Base-by-base conservation (phyloP, 30 jellyfish, hydroid and myxozoan genomes). In the Aurelia aurita complex sp. Pacific region DNA sequence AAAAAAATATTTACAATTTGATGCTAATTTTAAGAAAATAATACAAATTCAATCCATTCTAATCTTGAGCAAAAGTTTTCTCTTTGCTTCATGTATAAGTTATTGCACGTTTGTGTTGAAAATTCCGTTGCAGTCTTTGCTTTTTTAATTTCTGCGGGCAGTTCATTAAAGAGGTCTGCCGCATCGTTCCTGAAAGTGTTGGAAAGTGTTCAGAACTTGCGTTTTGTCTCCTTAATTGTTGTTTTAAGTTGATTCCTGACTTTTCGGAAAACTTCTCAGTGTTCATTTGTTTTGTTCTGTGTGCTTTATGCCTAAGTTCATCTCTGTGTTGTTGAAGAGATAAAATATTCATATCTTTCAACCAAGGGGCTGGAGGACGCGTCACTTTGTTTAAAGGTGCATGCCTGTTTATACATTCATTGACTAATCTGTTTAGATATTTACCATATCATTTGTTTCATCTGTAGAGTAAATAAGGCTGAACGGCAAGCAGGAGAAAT, bases 331-430 rank as follows among this genome's bases (percentile, higher is more conserved):
- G 16, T 54, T 9, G 65, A 54, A 54, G 65, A 54, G 65, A 10
- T 54, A 54, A 54, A 54, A 54, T 54, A 0, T 54, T 54, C 65
- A 54, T 54, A 54, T 54, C 65, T 54, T 54, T 54, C 65, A 54
- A 54, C 65, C 65, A 54, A 54, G 65, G 65, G 65, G 16, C 65
- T 54, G 65, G 65, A 54, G 65, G 65, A 54, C 65, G 65, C 65
- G 65, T 54, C 16, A 54, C 16, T 54, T 54, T 54, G 65, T 9
- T 54, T 54, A 54, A 54, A 54, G 65, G 65, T 54, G 12, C 65
- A 54, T 54, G 65, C 65, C 65, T 54, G 65, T 54, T 16, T 54
- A 54, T 54, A 54, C 65, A 54, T 54, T 54, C 12, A 9, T 54
- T 54, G 65, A 54, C 65, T 54, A 23, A 23, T 23, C 29, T 23